phyloP scores from a whole-genome alignment of 2,113 vertebrate species.

The Baryphthengus martii region DNA sequence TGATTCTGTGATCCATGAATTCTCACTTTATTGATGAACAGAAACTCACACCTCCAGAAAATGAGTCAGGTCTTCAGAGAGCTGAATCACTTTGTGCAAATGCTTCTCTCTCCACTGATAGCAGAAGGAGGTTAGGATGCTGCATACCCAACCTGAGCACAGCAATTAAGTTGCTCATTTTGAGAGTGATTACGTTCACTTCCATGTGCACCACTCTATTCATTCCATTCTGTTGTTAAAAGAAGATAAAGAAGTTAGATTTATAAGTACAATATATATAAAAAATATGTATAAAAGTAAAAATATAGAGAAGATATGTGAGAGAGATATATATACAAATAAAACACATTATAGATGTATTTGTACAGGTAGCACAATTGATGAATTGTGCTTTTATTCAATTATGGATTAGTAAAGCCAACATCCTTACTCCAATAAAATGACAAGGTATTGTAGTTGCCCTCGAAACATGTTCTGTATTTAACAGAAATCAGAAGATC shows the following conservation, averaged over 20 bases:
- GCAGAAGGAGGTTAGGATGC: background rate
- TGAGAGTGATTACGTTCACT: background rate
- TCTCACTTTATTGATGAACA: background rate
- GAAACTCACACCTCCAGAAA: background rate
- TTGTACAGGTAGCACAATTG: background rate
- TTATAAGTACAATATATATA: background rate
- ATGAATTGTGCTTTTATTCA: background rate
- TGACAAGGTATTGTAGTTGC: background rate
- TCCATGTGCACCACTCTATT: background rate
- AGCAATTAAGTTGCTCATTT: background rate
- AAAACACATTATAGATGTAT: background rate
- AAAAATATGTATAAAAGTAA: background rate
- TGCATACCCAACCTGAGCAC: background rate
- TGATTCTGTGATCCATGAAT: no score
- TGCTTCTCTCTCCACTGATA: background rate
- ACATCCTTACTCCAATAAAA: background rate
- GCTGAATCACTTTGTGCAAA: background rate
- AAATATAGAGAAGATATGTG: background rate
- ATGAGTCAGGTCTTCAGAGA: background rate
- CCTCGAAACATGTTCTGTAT: background rate
- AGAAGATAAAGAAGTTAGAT: background rate
- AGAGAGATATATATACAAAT: background rate
- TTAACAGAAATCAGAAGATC: background rate
- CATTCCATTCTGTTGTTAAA: background rate
- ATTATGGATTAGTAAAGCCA: background rate